Percentiles rank a stretch among this genome's conserved stretches.
These are phyloP conservation scores for Drosophila paulistorum DNA, from an alignment of 1,140 invertebrate genomes.

Conservation along the genomic window DNA sequence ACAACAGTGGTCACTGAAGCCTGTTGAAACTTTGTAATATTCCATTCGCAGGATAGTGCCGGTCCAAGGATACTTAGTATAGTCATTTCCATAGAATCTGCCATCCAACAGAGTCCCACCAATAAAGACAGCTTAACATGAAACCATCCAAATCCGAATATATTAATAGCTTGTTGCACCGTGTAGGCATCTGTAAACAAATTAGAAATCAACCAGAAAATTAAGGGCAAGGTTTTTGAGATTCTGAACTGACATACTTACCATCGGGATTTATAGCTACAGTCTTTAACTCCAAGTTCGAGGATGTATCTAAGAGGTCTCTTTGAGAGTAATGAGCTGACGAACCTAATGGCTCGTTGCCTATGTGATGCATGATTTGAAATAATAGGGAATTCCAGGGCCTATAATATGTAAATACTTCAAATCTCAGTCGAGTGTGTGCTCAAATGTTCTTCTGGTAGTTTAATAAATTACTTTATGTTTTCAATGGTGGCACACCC, in stretches of 20 bases:
- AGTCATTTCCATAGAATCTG: constrained; percentile 99
- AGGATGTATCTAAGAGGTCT: constrained; percentile 28
- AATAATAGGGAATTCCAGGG: background rate
- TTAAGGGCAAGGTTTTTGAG: background rate
- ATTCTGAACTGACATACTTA: constrained; percentile 75
- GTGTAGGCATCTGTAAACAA: constrained; percentile 92
- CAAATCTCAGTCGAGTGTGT: too few species aligned
- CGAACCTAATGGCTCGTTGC: constrained; percentile 35
- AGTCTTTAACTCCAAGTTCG: constrained; percentile 90
- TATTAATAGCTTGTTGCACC: constrained; percentile 97
- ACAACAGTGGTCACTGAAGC: constrained; percentile 90
- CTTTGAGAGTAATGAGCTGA: constrained; percentile 27
- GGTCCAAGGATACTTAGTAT: constrained; percentile 96
- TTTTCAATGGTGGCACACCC: background rate
- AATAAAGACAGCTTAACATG: constrained; percentile 95
- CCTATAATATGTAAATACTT: too few species aligned
- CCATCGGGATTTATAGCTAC: constrained; percentile 92
- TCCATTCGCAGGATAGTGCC: constrained; percentile 96
- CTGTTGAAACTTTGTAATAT: constrained; percentile 91
- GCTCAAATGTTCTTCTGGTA: too few species aligned
- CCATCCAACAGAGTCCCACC: constrained; percentile 97
- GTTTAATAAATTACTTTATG: too few species aligned
- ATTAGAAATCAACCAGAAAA: background rate
- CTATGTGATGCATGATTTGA: constrained; percentile 36
- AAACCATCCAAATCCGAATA: constrained; percentile 97